A percentile compares a stretch with the other conserved stretches of the same genome.
Conservation (phyloP, 2,888 invertebrate species). For the Caenorhabditis sinica region DNA sequence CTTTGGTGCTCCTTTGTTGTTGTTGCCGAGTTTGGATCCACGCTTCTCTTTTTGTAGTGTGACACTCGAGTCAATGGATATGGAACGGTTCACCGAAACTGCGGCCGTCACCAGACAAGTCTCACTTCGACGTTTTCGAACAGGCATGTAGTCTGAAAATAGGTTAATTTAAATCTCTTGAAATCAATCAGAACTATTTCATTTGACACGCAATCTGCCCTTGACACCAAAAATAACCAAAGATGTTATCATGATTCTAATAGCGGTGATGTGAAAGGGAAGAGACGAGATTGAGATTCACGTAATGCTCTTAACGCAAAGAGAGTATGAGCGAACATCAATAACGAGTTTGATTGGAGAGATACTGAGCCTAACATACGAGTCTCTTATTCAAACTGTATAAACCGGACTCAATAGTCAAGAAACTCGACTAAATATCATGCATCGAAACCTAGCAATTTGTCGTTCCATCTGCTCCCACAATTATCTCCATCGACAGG, state of each 20-base stretch:
- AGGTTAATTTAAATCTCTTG: not conserved
- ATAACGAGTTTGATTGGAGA: constrained; percentile 8
- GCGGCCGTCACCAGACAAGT: constrained; percentile 5
- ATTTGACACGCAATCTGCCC: constrained; percentile 18
- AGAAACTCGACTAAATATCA: too few relatives aligned
- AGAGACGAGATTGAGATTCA: constrained; percentile 24
- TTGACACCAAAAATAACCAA: constrained; percentile 24
- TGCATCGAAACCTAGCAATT: constrained; percentile 30
- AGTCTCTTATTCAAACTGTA: too few relatives aligned
- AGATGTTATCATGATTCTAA: constrained; percentile 17
- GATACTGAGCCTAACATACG: too few relatives aligned
- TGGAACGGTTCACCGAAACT: constrained; percentile 21
- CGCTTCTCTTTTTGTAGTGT: constrained; percentile 31
- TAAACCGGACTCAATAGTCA: too few relatives aligned
- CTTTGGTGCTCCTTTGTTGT: constrained; percentile 51
- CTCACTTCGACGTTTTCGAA: constrained; percentile 56
- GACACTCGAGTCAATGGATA: constrained; percentile 8
- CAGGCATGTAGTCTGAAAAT: constrained; percentile 59
- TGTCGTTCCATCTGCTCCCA: constrained; percentile 43
- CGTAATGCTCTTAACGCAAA: constrained; percentile 47
- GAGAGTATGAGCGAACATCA: not conserved
- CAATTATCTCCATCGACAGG: constrained; percentile 16
- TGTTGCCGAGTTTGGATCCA: constrained; percentile 16
- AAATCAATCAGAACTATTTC: not conserved
- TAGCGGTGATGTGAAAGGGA: not conserved